Evolutionary conservation across 1,140 invertebrate species (phyloP).

Genomic region (Dinothrombium tinctorium): DNA sequence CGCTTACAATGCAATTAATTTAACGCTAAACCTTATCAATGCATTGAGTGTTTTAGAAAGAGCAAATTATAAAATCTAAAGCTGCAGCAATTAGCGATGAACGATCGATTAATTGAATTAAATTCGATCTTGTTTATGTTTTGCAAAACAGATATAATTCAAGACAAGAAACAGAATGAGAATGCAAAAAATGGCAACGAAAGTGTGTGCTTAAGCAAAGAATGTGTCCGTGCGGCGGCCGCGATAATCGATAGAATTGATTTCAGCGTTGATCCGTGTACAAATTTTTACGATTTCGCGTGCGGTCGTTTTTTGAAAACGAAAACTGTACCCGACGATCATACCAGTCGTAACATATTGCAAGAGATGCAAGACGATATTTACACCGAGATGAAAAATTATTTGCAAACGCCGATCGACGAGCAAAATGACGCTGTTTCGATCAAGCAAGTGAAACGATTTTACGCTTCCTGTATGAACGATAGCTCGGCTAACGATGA

Average conservation of each 20-base stretch:
- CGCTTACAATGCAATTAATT: too few species aligned
- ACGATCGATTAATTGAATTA: too few species aligned
- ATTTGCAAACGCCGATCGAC: neutral
- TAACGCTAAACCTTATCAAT: too few species aligned
- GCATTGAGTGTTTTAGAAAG: too few species aligned
- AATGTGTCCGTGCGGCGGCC: constrained; percentile 5
- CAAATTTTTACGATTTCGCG: constrained; percentile 42
- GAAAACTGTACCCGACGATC: constrained; percentile 23
- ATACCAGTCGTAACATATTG: constrained; percentile 21
- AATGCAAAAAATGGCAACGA: too few species aligned
- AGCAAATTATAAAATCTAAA: too few species aligned
- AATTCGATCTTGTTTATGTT: too few species aligned
- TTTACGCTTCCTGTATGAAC: constrained; percentile 30
- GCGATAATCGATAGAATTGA: constrained; percentile 7
- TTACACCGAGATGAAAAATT: constrained; percentile 23
- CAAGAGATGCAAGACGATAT: constrained; percentile 26
- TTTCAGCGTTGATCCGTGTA: constrained; percentile 26
- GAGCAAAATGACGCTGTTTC: constrained; percentile 19
- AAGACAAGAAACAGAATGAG: too few species aligned
- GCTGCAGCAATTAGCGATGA: too few species aligned
- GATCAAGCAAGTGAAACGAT: constrained; percentile 23
- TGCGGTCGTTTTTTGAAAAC: constrained; percentile 27
- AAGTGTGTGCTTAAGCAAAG: constrained; percentile 5
- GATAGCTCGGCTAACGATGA: constrained; percentile 15
- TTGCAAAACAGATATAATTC: too few species aligned